Conservation (phyloP, 2,888 invertebrate genomes). For the Erebia ligea region DNA sequence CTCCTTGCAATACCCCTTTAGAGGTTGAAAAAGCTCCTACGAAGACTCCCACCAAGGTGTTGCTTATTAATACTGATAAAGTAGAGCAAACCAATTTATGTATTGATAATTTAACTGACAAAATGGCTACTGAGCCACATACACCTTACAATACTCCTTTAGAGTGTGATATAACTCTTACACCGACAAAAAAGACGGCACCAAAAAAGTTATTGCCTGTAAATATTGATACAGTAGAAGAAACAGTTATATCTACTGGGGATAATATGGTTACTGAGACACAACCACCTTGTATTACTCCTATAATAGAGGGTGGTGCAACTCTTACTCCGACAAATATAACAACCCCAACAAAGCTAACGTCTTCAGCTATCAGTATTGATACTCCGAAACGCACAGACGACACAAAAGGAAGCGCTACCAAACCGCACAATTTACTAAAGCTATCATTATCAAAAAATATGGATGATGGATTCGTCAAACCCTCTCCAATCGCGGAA, state of each 20-base stretch:
- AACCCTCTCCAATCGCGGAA: slow-evolving; percentile 68
- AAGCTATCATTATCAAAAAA: slow-evolving; percentile 64
- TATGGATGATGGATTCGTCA: slow-evolving; percentile 65
- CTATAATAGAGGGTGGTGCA: neutral
- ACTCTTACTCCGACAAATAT: slow-evolving; percentile 32
- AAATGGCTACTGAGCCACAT: slow-evolving; percentile 34
- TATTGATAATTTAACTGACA: slow-evolving; percentile 48
- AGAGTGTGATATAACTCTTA: neutral
- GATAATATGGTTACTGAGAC: slow-evolving; percentile 39
- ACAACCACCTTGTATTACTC: slow-evolving; percentile 41
- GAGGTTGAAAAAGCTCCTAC: slow-evolving; percentile 41
- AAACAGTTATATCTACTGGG: slow-evolving; percentile 58
- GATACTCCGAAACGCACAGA: slow-evolving; percentile 55
- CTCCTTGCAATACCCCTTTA: slow-evolving; percentile 46
- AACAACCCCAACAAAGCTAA: slow-evolving; percentile 28
- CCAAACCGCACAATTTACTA: slow-evolving; percentile 53
- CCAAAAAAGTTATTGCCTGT: slow-evolving; percentile 44
- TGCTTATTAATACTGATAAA: slow-evolving; percentile 40
- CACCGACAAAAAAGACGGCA: slow-evolving; percentile 38
- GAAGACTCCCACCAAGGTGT: slow-evolving; percentile 45
- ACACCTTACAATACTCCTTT: slow-evolving; percentile 41
- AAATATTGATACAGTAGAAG: slow-evolving; percentile 50
- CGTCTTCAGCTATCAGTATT: slow-evolving; percentile 47
- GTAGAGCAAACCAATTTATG: slow-evolving; percentile 58
- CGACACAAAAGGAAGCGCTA: slow-evolving; percentile 34